Percentiles rank a stretch among this genome's conserved stretches.
These are phyloP conservation scores for Caerostris darwini DNA, from an alignment of 1,140 invertebrate species.

Conservation along the genomic window DNA sequence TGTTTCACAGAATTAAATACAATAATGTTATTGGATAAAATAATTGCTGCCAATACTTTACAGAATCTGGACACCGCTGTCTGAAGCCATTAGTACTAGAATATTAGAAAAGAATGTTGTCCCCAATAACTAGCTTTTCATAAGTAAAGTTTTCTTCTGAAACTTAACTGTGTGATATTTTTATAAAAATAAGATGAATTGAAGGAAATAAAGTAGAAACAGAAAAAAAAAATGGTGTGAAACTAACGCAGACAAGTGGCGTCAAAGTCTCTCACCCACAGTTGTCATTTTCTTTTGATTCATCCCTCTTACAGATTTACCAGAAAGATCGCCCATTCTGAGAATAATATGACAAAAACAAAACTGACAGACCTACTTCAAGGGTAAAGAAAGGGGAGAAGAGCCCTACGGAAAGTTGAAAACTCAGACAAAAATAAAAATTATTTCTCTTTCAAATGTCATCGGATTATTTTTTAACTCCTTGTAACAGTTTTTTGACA, in stretches of 20 bases:
- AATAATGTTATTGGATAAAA: too few relatives aligned
- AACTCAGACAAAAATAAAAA: not conserved
- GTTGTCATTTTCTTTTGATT: conserved; percentile 43
- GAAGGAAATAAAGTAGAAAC: too few relatives aligned
- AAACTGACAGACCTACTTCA: conserved; percentile 5
- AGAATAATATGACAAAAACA: conserved; percentile 5
- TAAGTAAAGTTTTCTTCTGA: too few relatives aligned
- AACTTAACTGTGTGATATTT: too few relatives aligned
- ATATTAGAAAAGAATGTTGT: too few relatives aligned
- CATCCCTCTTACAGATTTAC: conserved; percentile 37
- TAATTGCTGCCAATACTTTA: too few relatives aligned
- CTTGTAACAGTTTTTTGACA: conserved; percentile 31
- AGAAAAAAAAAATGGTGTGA: not conserved
- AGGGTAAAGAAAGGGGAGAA: not conserved
- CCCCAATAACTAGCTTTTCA: too few relatives aligned
- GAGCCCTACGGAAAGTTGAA: not conserved
- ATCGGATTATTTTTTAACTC: conserved; percentile 41
- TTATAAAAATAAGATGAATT: too few relatives aligned
- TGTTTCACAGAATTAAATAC: too few relatives aligned
- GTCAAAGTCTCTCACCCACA: conserved; percentile 8
- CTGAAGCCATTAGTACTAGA: too few relatives aligned
- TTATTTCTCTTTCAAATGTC: conserved; percentile 30
- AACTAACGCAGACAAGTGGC: conserved; percentile 23
- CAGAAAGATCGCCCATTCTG: not conserved
- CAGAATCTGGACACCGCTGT: too few relatives aligned